Base-by-base conservation (phyloP, 2,888 invertebrate species). In the Ptychoptera albimana region DNA sequence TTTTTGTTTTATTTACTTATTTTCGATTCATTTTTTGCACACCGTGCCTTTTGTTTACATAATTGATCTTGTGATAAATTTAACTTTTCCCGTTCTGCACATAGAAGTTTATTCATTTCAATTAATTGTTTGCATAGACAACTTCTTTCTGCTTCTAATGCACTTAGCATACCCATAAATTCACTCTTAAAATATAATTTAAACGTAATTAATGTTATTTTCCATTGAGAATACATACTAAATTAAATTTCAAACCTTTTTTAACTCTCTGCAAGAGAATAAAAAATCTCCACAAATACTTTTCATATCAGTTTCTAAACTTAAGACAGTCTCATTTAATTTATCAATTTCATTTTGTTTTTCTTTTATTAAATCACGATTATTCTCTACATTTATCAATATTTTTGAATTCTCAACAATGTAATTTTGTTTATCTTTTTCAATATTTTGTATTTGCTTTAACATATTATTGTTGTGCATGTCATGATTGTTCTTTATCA, bases 191-290 rank as follows among this genome's bases (percentile, higher is more conserved):
- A 50, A 46, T 30, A 45, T n/a, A 11, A n/a, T n/a, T n/a, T n/a
- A n/a, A n/a, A n/a, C n/a, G n/a, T n/a, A n/a, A n/a, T n/a, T n/a
- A n/a, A n/a, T n/a, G n/a, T n/a, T n/a, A n/a, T n/a, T n/a, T 42
- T 15, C 31, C 10, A 35, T 15, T 15, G 6, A 37, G 11, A 11
- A 8, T 13, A 10, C 14, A 35, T 8, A 11, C 7, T 11, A 35
- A 35, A 35, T 5, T 8, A 11, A 8, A 35, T n/a, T 30, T 2
- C 29, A 5, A 29, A 61, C 63, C 57, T 64, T 64, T 30, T 57
- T 58, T 43, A 65, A 56, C 43, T 64, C 59, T 31, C 61, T 56
- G 35, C 64, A 65, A 2, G 60, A 56, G 51, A 64, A 65, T 1
- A 65, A 50, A 50, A 60, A 64, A 32, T 59, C 64, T 7, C 64